phyloP scores from a whole-genome alignment of 2,797 vertebrate species.

The Mormyrops boulengeri region DNA sequence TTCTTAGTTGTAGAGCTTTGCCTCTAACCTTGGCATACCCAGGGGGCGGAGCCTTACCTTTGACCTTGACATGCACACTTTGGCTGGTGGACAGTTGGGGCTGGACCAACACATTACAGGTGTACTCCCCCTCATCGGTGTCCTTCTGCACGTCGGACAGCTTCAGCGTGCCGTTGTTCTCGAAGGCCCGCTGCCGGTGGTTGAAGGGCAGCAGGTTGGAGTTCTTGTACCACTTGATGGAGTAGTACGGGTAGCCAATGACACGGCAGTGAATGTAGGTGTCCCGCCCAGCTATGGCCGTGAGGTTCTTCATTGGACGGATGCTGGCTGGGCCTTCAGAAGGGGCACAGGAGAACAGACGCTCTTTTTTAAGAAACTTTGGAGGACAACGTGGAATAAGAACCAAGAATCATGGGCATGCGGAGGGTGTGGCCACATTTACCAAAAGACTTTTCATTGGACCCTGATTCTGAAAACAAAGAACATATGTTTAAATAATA shows the following conservation, averaged over 20 bases:
- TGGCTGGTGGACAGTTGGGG: conserved; percentile 93
- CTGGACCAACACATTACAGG: conserved; percentile 92
- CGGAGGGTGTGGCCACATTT: background rate
- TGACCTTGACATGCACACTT: conserved; percentile 87
- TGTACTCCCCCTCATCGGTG: conserved; percentile 91
- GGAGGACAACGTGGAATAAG: conserved; percentile 1
- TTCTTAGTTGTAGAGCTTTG: background rate
- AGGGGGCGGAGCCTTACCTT: conserved; percentile 65
- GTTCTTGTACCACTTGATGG: conserved; percentile 99
- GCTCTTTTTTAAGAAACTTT: conserved; percentile 64
- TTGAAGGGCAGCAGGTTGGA: conserved; percentile 92
- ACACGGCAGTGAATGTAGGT: conserved; percentile 96
- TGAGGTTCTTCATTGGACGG: conserved; percentile 93
- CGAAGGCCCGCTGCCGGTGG: conserved; percentile 93
- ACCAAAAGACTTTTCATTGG: background rate
- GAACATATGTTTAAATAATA: background rate
- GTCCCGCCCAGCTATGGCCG: conserved; percentile 89
- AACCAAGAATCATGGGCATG: background rate
- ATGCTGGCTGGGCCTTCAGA: conserved; percentile 80
- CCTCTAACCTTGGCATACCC: background rate
- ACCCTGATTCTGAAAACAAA: background rate
- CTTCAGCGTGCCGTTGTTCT: conserved; percentile 94
- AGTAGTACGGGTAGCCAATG: conserved; percentile 97
- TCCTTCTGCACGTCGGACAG: conserved; percentile 93
- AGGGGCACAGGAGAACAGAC: conserved; percentile 58